Conservation (phyloP, 2,888 invertebrate species). For the Chrysomela aeneicollis region DNA sequence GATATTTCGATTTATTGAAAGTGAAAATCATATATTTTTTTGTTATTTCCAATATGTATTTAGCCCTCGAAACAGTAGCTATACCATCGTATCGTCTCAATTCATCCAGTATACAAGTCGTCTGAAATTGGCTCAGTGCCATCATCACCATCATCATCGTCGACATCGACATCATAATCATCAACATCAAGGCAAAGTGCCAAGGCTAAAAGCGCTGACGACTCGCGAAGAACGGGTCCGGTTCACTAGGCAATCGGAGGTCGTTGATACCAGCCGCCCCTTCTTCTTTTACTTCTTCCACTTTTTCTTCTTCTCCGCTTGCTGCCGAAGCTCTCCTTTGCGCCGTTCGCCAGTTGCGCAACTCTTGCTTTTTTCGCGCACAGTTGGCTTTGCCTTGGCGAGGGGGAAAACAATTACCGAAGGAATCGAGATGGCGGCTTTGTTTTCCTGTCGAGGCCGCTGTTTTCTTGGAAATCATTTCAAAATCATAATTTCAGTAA, state of each 20-base stretch:
- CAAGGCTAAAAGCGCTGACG: slow-evolving; percentile 37
- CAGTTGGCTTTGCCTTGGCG: neutral
- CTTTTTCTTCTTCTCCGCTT: slow-evolving; percentile 18
- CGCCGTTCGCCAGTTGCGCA: slow-evolving; percentile 23
- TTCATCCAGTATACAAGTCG: too few relatives aligned
- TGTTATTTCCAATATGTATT: too few relatives aligned
- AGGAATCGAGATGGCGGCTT: neutral
- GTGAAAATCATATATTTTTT: too few relatives aligned
- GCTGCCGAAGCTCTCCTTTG: too few relatives aligned
- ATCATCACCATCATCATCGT: neutral
- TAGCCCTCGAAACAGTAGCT: too few relatives aligned
- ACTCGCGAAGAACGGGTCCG: slow-evolving; percentile 57
- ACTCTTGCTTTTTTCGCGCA: slow-evolving; percentile 18
- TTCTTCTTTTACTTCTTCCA: slow-evolving; percentile 3
- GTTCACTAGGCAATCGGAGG: slow-evolving; percentile 63
- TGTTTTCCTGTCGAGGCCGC: neutral
- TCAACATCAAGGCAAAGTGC: slow-evolving; percentile 22
- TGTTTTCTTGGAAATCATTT: too few relatives aligned
- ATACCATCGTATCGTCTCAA: too few relatives aligned
- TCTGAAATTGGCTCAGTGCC: too few relatives aligned
- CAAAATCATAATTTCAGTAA: too few relatives aligned
- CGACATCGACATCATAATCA: slow-evolving; percentile 5
- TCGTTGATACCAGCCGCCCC: slow-evolving; percentile 56
- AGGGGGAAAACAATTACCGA: neutral
- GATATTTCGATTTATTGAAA: too few relatives aligned